Conservation (phyloP, 2,113 vertebrate genomes). For the Forbesichthys papilliferus region DNA sequence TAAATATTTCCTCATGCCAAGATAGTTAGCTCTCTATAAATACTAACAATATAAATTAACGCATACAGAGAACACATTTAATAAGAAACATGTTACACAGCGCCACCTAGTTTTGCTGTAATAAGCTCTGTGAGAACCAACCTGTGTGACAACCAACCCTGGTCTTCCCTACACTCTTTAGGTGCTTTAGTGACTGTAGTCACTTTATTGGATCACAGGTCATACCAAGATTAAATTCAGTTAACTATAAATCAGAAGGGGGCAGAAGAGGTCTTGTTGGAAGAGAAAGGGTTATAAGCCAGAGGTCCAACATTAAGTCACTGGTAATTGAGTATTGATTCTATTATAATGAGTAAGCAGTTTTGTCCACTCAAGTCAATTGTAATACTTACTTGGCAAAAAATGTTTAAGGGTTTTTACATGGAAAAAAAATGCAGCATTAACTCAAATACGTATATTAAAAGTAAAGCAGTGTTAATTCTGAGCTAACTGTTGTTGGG, state of each 20-base stretch:
- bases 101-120: too few relatives aligned
- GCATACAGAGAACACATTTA: too few relatives aligned
- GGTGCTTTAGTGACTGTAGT: too few relatives aligned
- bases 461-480: not conserved
- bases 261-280: slow-evolving; percentile 10
- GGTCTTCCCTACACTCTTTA: too few relatives aligned
- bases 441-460: not conserved
- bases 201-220: slow-evolving; percentile 18
- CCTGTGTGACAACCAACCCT: too few relatives aligned
- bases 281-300: slow-evolving; percentile 40
- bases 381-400: slow-evolving; percentile 51
- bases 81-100: too few relatives aligned
- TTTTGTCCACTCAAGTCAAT: slow-evolving; percentile 62
- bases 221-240: slow-evolving; percentile 50
- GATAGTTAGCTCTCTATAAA: too few relatives aligned
- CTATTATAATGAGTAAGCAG: slow-evolving; percentile 69
- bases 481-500: too few relatives aligned
- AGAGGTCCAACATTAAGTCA: slow-evolving; percentile 52
- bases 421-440: slow-evolving; percentile 27
- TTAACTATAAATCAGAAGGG: slow-evolving; percentile 48
- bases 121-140: too few relatives aligned
- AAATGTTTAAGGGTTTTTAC: slow-evolving; percentile 29
- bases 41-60: too few relatives aligned
- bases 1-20: too few relatives aligned
- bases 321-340: slow-evolving; percentile 73